Conservation (phyloP, 1,140 invertebrate genomes). For the Delia radicum region DNA sequence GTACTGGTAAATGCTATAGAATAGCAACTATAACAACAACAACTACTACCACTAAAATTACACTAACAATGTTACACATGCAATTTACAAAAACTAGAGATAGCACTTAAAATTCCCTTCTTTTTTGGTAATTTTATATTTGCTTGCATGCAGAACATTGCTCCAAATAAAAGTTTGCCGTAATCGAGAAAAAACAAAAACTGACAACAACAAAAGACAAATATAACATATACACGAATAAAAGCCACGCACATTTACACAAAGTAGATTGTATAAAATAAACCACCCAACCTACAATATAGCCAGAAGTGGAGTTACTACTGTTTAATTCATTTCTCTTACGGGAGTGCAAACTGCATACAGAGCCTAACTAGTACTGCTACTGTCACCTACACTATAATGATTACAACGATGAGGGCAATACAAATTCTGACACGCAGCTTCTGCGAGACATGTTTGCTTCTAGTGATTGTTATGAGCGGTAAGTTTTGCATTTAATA, state of each 20-base stretch:
- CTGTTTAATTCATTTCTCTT: background rate
- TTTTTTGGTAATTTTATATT: background rate
- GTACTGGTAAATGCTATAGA: background rate
- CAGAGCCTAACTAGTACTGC: background rate
- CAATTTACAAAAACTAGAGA: background rate
- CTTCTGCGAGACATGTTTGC: conserved; percentile 38
- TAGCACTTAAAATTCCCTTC: background rate
- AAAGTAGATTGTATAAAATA: too few species aligned
- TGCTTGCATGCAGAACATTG: background rate
- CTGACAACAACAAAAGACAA: background rate
- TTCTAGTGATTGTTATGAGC: conserved; percentile 47
- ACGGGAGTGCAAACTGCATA: background rate
- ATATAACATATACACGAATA: background rate
- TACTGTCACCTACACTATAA: conserved; percentile 7
- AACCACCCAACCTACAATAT: too few species aligned
- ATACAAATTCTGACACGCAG: conserved; percentile 36
- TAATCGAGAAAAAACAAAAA: background rate
- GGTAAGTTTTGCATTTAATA: conserved; percentile 35
- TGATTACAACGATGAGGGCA: conserved; percentile 13
- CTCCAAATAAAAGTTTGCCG: background rate
- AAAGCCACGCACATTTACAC: background rate
- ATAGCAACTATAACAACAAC: background rate
- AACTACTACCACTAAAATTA: background rate
- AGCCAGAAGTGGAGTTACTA: background rate
- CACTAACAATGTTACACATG: background rate